These are phyloP conservation scores for Trilocha varians DNA, from an alignment of 2,888 invertebrate genomes.

Conservation along the genomic window DNA sequence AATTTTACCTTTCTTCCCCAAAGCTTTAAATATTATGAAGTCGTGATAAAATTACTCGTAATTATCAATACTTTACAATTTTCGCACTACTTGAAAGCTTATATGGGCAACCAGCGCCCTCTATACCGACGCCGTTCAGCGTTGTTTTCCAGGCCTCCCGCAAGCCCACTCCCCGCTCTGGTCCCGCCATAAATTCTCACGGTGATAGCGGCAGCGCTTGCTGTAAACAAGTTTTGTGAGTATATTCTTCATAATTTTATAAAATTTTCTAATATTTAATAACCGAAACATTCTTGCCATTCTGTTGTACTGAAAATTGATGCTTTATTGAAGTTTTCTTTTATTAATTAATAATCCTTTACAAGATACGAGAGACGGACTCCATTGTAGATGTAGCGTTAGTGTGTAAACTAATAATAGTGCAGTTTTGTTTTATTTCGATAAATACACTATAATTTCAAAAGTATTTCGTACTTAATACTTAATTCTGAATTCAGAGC, in stretches of 20 bases:
- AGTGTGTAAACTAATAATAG: background rate
- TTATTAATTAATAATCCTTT: background rate
- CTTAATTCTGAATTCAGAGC: too few relatives aligned
- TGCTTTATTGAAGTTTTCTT: background rate
- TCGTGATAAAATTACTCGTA: too few relatives aligned
- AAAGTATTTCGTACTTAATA: too few relatives aligned
- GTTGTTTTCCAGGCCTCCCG: constrained; percentile 45
- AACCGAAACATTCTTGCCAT: too few relatives aligned
- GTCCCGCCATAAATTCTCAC: constrained; percentile 59
- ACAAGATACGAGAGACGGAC: background rate
- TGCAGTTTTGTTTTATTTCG: background rate
- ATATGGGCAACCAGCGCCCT: constrained; percentile 41
- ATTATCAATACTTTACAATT: too few relatives aligned
- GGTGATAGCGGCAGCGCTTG: constrained; percentile 43
- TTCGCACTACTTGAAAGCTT: too few relatives aligned
- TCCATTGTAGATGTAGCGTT: constrained; percentile 8
- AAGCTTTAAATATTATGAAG: too few relatives aligned
- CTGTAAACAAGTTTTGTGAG: constrained; percentile 65
- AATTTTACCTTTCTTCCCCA: too few relatives aligned
- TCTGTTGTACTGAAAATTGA: too few relatives aligned
- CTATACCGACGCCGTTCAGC: constrained; percentile 60
- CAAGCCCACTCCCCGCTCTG: constrained; percentile 9
- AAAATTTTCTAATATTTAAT: too few relatives aligned
- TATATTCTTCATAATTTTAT: constrained; percentile 34
- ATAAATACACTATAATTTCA: background rate